Evolutionary conservation across 1,140 invertebrate genomes (phyloP), one percentile per base, ranked within the genome.

Genomic region (Rhagoletis zephyria): DNA sequence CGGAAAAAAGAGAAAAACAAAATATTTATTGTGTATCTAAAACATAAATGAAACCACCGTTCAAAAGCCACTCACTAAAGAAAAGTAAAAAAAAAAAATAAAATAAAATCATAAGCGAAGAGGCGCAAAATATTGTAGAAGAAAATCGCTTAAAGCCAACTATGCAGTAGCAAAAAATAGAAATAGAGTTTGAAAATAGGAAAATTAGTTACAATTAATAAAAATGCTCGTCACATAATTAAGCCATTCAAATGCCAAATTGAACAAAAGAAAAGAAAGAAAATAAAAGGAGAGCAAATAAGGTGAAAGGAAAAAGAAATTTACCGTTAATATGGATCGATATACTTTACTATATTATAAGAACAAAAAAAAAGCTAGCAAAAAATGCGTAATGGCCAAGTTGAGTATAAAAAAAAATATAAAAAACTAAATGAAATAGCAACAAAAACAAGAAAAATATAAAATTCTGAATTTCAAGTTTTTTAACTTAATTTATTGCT

Each of bases 1-100:
- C 1, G 16, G 19, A 56, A 3, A 30, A 81, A 81, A 45, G 4
- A 70, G 56, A 81, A 56, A n/a, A 51, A 48, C 10, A 74, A 74
- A 74, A 51, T 63, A 1, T 16, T 48, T 74, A 45, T 74, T 74
- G 42, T 45, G 42, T 12, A 81, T 81, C 74, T 81, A 81, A 81
- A 81, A 81, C 30, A 81, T 56, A 81, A 51, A 59, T 81, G 74
- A 81, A 56, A 81, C 74, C 74, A 81, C 74, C 74, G 74, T 81
- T 56, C 45, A 81, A 51, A 81, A 63, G 56, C 3, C 70, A 74
- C 70, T 74, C 42, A 74, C 70, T 45, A 74, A 74, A 48, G 10
- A 56, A 56, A 56, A 19, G 14, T 0, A 19, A 5, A 19, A 12
- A 48, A 51, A 48, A 4, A 56, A 9, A 19, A n/a, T n/a, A n/a